These are phyloP conservation scores for Brachyalestes nurse DNA, from an alignment of 2,797 vertebrate genomes.

Conservation along the genomic window DNA sequence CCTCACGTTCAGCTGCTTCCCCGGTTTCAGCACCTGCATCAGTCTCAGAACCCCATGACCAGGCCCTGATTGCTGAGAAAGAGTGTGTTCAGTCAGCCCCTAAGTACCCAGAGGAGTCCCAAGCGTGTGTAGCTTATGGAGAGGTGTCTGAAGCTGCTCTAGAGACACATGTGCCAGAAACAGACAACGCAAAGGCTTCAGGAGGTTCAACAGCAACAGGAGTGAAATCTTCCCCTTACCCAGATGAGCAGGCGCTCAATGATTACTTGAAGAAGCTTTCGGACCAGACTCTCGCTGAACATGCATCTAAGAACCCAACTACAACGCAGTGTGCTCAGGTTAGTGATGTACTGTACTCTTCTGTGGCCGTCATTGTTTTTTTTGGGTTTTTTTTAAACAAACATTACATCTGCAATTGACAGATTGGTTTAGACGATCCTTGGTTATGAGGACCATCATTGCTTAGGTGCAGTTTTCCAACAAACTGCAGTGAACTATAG, in stretches of 20 bases:
- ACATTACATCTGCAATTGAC: too few relatives aligned
- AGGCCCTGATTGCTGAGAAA: background rate
- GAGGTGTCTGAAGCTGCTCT: constrained; percentile 46
- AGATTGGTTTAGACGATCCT: too few relatives aligned
- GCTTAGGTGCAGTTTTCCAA: too few relatives aligned
- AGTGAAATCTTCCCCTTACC: constrained; percentile 69
- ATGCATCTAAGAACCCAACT: constrained; percentile 57
- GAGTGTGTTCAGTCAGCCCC: constrained; percentile 4
- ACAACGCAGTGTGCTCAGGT: constrained; percentile 77
- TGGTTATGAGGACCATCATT: too few relatives aligned
- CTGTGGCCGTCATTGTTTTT: background rate
- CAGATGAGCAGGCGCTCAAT: constrained; percentile 82
- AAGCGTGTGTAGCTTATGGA: constrained; percentile 39
- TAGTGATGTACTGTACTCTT: constrained; percentile 30
- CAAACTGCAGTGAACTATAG: too few relatives aligned
- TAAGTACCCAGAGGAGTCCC: constrained; percentile 51
- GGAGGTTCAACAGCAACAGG: background rate
- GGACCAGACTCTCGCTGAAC: constrained; percentile 73
- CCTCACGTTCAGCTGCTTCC: constrained; percentile 45
- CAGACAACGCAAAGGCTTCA: constrained; percentile 6
- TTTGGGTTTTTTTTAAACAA: too few relatives aligned
- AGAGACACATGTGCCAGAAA: background rate
- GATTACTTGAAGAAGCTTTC: constrained; percentile 81
- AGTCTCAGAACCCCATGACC: constrained; percentile 13
- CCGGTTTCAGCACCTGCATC: constrained; percentile 9